Evolutionary conservation across 2,113 vertebrate species (phyloP).

Genomic region (Columbina picui): DNA sequence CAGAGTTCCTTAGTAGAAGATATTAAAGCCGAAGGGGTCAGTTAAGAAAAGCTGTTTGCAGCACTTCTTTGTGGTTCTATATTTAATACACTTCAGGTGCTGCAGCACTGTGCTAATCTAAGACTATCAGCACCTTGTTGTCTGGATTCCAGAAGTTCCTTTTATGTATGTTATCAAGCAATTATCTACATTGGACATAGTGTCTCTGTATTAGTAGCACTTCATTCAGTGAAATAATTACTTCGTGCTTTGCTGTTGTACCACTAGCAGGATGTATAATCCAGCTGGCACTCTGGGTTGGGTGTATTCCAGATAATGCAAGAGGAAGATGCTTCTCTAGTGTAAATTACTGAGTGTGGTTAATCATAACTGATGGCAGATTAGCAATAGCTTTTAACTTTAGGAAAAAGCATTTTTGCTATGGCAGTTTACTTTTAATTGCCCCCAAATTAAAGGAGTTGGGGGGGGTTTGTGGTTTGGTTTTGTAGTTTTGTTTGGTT

Average conservation of each 20-base stretch:
- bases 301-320: background rate
- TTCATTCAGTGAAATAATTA: background rate
- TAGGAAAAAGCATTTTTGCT: background rate
- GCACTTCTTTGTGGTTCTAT: background rate
- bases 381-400: background rate
- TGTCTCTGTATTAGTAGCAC: background rate
- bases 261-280: background rate
- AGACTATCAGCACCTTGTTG: background rate
- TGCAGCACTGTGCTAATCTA: background rate
- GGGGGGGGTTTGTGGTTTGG: no score
- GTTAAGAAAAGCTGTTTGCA: background rate
- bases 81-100: background rate
- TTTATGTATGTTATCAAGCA: background rate
- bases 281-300: background rate
- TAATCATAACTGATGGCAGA: background rate
- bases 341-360: background rate
- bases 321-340: background rate
- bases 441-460: background rate
- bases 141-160: background rate
- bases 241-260: background rate
- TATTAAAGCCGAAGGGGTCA: background rate
- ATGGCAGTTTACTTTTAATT: background rate
- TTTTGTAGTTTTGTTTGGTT: no score
- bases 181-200: background rate
- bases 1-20: background rate